Evolutionary conservation across 2,113 vertebrate genomes (phyloP), one percentile per base, ranked within the genome.

Genomic region (Phylloscopus trochiloides): DNA sequence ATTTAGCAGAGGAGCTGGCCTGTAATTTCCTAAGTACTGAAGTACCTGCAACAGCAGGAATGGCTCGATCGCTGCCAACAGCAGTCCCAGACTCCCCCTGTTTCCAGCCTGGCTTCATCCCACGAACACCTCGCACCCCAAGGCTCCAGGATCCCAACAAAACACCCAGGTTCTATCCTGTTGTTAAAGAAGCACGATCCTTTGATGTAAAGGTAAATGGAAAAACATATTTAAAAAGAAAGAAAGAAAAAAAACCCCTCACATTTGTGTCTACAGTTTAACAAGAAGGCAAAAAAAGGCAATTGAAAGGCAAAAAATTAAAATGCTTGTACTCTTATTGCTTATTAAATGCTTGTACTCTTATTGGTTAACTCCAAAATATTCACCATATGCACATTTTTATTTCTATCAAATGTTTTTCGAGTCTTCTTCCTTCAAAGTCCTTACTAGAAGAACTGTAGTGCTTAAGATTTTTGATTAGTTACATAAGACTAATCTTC

Each of bases 111-210:
- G 77, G 82, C 83, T 98, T 79, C 97, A 97, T 71, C 95, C 98
- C 81, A 19, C 97, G 91, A 84, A 98, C 98, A 32, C 99, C 98
- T 50, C 98, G 98, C 71, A 99, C 98, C 29, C 98, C 98, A 0
- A 98, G 98, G 61, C 97, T 99, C 21, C 98, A 99, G 94, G 99
- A 99, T 98, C 99, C 98, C 77, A 99, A 83, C 92, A 99, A 98
- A 98, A 98, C 98, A 9, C 98, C 98, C 4, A 98, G 99, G 48
- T 99, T 99, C 97, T 99, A 99, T 96, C 99, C 99, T 45, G 99
- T 99, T 61, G 98, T 99, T 88, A 99, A 99, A 97, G 99, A 99
- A 96, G 97, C 98, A 43, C 98, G 95, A 84, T 92, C 96, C 77
- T 92, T 99, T 36, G 98, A 99, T 55, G 77, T 97, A 55, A 98